These are phyloP conservation scores for Mastigias papua DNA, from an alignment of 30 jellyfish, hydroid and myxozoan genomes.

Conservation along the genomic window DNA sequence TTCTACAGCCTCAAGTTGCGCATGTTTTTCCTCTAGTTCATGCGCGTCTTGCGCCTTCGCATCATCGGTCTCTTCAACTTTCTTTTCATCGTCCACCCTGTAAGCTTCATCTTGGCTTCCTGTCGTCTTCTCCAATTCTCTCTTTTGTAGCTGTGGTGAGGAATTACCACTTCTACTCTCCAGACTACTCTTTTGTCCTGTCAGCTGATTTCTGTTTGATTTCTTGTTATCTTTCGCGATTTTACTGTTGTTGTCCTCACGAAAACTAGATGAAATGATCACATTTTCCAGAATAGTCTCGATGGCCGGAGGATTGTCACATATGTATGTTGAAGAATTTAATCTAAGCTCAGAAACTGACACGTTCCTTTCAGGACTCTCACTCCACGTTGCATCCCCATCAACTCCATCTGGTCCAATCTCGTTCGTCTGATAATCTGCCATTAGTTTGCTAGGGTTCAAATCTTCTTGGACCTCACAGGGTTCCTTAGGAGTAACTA, in stretches of 20 bases:
- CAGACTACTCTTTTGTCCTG: background rate
- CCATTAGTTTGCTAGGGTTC: background rate
- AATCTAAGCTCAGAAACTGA: constrained; percentile 22
- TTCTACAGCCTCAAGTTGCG: background rate
- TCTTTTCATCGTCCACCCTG: background rate
- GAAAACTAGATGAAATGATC: constrained; percentile 35
- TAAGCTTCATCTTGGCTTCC: background rate
- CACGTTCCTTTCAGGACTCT: background rate
- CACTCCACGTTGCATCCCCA: background rate
- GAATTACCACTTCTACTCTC: background rate
- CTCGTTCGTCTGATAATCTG: background rate
- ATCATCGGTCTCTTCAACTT: background rate
- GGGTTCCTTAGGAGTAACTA: background rate
- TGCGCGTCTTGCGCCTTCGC: background rate
- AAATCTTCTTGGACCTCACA: background rate
- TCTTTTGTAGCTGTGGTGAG: background rate
- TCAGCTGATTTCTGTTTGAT: background rate
- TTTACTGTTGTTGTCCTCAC: background rate
- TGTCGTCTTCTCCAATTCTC: background rate
- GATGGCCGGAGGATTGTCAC: constrained; percentile 29
- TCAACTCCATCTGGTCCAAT: background rate
- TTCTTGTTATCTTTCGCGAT: background rate
- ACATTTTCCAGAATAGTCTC: constrained; percentile 37
- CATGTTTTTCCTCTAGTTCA: background rate
- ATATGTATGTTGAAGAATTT: background rate